Base-by-base conservation (phyloP, 2,113 vertebrate species). In the Trogon surrucura region DNA sequence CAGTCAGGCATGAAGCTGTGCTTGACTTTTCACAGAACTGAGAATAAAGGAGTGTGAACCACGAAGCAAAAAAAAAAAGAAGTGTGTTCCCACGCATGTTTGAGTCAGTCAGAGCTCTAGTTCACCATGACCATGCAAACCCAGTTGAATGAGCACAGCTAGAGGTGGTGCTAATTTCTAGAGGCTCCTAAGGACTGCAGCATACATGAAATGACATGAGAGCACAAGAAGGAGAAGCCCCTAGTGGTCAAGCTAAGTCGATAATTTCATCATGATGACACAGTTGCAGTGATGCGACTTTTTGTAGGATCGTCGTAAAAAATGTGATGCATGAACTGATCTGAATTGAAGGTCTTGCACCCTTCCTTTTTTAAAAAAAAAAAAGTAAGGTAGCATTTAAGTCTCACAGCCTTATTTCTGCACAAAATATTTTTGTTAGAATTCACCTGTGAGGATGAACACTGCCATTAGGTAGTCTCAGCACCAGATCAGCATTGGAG, bases 1-100 rank as follows among this genome's bases (percentile, higher is more conserved):
- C 34, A 12, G 29, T 69, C 21, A 27, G 13, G 15, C 0, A 0
- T 56, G 61, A 70, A 70, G 34, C 60, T 12, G 4, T 10, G 48
- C 20, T 2, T 65, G 56, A 50, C 32, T 23, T 80, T 80, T 70
- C 1, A 0, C 8, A 56, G 34, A 61, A 7, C 66, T 88, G 64
- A 84, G 36, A 65, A 47, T 10, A 38, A 29, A 66, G 53, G 11
- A 10, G 11, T 41, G 17, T 72, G 57, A 79, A 30, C 23, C 13
- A 12, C 25, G 25, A 47, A 74, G 72, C 41, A 21, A 3, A 26
- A 30, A 69, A 56, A 8, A 13, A 6, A 16, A 30, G 18, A 1
- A 5, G 34, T 8, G 9, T 41, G 8, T 72, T 89, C 15, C 22
- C 4, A 5, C 73, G 44, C 22, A 14, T 77, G 30, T 88, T 71